Evolutionary conservation across 2,888 invertebrate genomes (phyloP), one percentile per base, ranked within the genome.

Genomic region (Branchellion lobata): DNA sequence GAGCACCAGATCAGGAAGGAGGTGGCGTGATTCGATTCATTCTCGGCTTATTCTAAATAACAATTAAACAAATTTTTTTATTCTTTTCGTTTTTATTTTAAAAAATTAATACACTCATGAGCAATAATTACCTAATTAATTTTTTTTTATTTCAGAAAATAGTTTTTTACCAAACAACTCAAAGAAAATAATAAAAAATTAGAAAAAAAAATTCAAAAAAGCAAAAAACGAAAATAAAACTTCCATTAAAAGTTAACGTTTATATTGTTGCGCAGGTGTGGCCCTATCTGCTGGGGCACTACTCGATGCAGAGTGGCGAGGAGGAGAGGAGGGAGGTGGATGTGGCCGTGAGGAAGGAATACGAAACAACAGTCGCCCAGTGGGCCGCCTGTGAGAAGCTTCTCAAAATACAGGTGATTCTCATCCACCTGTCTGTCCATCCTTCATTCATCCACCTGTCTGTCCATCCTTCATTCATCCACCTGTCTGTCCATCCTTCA

Each of bases 361-460:
- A 94, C 84, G 95, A 96, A 87, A 92, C 92, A 5, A 93, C 93
- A 0, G 94, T 96, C 93, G 94, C 95, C 0, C 95, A 96, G 87
- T 96, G 96, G 96, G 87, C 95, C 81, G 94, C 95, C 0, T 94
- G 96, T 0, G 96, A 97, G 86, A 95, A 95, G 0, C 95, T 96
- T 82, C 94, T 96, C 0, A 77, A 65, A 34, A n/a, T 21, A 1
- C 77, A 77, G 65, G 77, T 75, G 40, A n/a, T n/a, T n/a, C 40
- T 40, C 40, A 40, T 40, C 40, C 40, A 40, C 14, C 40, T 14
- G 14, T 40, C 40, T 14, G 14, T 40, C 40, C 40, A 40, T 40
- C 40, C 14, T 8, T 40, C 40, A 8, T 5, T 40, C 14, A 40
- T 40, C 40, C 40, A 40, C 14, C 40, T 40, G 14, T 40, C 40